phyloP scores from a whole-genome alignment of 2,888 invertebrate genomes.

The Allolobophora icterica region DNA sequence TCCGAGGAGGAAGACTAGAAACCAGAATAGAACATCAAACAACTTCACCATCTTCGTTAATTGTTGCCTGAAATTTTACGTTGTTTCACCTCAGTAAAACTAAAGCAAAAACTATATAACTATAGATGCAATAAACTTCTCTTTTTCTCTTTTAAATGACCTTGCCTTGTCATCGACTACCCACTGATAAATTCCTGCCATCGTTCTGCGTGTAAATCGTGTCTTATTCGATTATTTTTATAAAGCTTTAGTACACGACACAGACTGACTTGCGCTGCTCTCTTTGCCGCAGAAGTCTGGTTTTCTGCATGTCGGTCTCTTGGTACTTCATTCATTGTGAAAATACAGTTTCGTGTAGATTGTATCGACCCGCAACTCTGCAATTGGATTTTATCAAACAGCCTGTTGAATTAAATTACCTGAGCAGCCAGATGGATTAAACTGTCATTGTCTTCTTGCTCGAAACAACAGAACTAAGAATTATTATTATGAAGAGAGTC shows the following conservation, averaged over 20 bases:
- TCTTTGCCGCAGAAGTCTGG: neutral
- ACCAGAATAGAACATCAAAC: neutral
- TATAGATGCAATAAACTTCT: conserved; percentile 23
- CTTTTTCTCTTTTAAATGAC: neutral
- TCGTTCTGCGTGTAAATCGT: conserved; percentile 22
- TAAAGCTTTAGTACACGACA: conserved; percentile 11
- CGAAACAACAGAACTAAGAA: neutral
- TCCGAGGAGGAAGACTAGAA: neutral
- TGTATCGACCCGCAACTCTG: neutral
- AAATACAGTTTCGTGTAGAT: neutral
- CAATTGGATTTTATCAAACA: neutral
- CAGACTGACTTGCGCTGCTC: neutral
- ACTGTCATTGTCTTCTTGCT: neutral
- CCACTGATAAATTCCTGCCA: conserved; percentile 6
- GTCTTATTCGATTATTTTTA: conserved; percentile 27
- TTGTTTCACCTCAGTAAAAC: neutral
- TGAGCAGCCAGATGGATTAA: too few relatives aligned
- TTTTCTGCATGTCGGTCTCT: neutral
- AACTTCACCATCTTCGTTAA: neutral
- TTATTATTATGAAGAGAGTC: neutral
- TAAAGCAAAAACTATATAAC: neutral
- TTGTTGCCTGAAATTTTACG: neutral
- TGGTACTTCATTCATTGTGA: neutral
- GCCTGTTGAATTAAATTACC: neutral
- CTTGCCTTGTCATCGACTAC: neutral